Conservation (phyloP, 2,113 vertebrate genomes). For the Tachysurus vachellii region DNA sequence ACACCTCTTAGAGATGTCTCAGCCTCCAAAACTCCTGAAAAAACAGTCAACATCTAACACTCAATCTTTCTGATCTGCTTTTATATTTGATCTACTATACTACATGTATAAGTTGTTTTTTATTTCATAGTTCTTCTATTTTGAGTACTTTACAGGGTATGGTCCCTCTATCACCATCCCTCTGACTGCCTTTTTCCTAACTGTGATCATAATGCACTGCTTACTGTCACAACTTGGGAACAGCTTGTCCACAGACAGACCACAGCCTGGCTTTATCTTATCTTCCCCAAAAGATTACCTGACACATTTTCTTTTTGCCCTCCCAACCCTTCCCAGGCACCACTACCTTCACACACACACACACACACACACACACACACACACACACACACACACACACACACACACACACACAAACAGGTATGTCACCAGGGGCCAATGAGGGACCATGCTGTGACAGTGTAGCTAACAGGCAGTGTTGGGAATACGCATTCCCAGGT, state of each 20-base stretch:
- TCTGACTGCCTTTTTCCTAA: slow-evolving; percentile 56
- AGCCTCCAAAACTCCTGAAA: background rate
- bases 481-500: slow-evolving; percentile 60
- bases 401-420: background rate
- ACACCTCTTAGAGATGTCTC: background rate
- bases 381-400: slow-evolving; percentile 10
- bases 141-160: background rate
- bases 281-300: slow-evolving; percentile 60
- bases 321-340: background rate
- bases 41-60: background rate
- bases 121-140: background rate
- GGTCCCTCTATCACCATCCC: background rate
- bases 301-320: slow-evolving; percentile 17
- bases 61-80: background rate
- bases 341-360: background rate
- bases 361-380: background rate
- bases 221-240: slow-evolving; percentile 78
- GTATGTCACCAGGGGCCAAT: slow-evolving; percentile 54
- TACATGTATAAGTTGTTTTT: background rate
- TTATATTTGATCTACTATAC: background rate
- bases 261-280: slow-evolving; percentile 67
- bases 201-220: slow-evolving; percentile 79
- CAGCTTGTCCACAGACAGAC: slow-evolving; percentile 75
- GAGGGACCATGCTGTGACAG: slow-evolving; percentile 65
- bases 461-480: slow-evolving; percentile 72